Evolutionary conservation across 1,140 invertebrate species (phyloP), one percentile per base, ranked within the genome.

Genomic region (Acromyrmex heyeri): DNA sequence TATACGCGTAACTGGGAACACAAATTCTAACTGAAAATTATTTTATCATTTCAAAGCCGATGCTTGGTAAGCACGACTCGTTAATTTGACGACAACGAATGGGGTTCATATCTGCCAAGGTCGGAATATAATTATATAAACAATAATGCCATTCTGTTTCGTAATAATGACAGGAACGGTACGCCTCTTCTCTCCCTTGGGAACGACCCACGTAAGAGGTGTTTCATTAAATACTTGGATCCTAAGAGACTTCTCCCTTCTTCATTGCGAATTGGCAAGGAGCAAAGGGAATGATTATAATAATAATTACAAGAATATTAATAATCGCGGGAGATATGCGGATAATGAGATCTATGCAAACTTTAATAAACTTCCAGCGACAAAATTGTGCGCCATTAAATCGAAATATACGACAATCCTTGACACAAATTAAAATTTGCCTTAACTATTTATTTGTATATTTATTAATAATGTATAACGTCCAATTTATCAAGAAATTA

Each of bases 191-290:
- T 69, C 34, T 65, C 82, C 82, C 65, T 64, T 82, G 89, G 85
- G 87, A 87, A 55, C 83, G 79, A 91, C 87, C 79, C 85, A 85
- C 62, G 85, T 81, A 91, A 91, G 89, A 91, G 89, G 44, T 89
- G 87, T 87, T 91, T 91, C 90, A 91, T 91, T 91, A 91, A 90
- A 91, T 91, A 90, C 87, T 88, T 59, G 78, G 65, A 73, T 77
- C 61, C 87, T 77, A 57, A 59, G 73, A 73, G 86, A 86, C 59
- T 61, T 50, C 57, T 44, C 59, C 65, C 89, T 72, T 64, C 65
- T 78, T 59, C 61, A 30, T 21, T 59, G 70, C 44, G 69, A 86
- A 73, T 70, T 62, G 82, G 57, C 75, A 59, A 77, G 59, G 77
- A 78, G 86, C 82, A 90, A 87, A 90, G 85, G 88, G 55, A 88